A percentile compares a stretch with the other conserved stretches of the same genome.
Evolutionary conservation across 2,113 vertebrate genomes (phyloP).

Genomic region (Isichthys henryi): DNA sequence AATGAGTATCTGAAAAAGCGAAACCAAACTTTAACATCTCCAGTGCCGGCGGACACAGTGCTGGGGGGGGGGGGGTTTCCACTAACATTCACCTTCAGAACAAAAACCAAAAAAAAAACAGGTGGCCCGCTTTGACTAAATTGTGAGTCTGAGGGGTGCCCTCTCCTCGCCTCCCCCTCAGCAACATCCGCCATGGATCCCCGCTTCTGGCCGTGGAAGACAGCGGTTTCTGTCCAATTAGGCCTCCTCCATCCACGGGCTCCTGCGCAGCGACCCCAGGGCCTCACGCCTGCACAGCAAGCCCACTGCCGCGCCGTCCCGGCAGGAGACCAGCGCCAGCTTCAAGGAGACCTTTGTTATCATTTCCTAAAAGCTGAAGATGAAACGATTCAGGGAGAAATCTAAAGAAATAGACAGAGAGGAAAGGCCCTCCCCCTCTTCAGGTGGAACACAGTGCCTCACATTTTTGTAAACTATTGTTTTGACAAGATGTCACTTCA

Average conservation of each 20-base stretch:
- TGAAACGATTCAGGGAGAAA: neutral
- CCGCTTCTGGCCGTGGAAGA: neutral
- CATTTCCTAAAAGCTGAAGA: slow-evolving; percentile 10
- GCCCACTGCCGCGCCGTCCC: neutral
- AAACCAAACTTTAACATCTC: neutral
- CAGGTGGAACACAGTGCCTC: slow-evolving; percentile 67
- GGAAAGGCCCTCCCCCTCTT: slow-evolving; percentile 57
- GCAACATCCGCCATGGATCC: neutral
- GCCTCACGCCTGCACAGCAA: neutral
- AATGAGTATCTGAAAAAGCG: neutral
- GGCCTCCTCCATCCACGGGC: neutral
- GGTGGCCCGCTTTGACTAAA: neutral
- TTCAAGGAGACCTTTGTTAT: slow-evolving; percentile 1
- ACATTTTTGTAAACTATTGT: slow-evolving; percentile 76
- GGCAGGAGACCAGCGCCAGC: neutral
- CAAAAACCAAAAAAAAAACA: neutral
- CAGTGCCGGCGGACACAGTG: neutral
- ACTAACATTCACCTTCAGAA: neutral
- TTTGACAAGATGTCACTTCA: slow-evolving; percentile 98
- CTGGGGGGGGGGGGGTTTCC: neutral
- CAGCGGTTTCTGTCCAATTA: neutral
- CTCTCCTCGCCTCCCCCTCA: neutral
- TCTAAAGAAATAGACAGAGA: neutral
- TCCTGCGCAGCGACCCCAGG: neutral
- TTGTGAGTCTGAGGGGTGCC: neutral